phyloP scores from a whole-genome alignment of 2,113 vertebrate genomes.

The Cnemophilus loriae region DNA sequence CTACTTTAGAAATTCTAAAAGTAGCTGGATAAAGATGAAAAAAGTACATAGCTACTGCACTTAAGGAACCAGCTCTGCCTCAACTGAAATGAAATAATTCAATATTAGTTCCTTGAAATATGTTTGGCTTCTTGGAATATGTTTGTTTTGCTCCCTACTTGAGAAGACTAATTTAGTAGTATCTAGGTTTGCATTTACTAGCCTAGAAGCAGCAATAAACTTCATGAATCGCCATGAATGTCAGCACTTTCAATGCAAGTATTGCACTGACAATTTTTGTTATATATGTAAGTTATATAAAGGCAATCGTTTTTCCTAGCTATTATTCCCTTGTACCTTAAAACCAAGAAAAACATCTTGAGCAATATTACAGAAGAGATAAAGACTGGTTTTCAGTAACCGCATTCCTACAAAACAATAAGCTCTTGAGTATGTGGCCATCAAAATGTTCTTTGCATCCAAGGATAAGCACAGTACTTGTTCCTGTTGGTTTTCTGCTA shows the following conservation, averaged over 20 bases:
- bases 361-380: background rate
- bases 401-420: background rate
- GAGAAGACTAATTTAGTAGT: background rate
- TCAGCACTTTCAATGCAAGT: background rate
- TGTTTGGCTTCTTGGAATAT: background rate
- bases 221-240: background rate
- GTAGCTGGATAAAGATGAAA: background rate
- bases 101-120: background rate
- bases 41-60: background rate
- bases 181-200: background rate
- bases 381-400: background rate
- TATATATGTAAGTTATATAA: background rate
- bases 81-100: background rate
- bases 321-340: background rate
- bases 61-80: background rate
- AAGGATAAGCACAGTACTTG: background rate
- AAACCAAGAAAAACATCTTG: background rate
- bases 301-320: background rate
- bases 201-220: background rate
- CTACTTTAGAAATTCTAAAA: background rate
- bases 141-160: background rate
- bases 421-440: background rate
- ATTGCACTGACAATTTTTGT: background rate
- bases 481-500: background rate
- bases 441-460: background rate